phyloP scores from a whole-genome alignment of 2,113 vertebrate species.

The Cheilinus undulatus region DNA sequence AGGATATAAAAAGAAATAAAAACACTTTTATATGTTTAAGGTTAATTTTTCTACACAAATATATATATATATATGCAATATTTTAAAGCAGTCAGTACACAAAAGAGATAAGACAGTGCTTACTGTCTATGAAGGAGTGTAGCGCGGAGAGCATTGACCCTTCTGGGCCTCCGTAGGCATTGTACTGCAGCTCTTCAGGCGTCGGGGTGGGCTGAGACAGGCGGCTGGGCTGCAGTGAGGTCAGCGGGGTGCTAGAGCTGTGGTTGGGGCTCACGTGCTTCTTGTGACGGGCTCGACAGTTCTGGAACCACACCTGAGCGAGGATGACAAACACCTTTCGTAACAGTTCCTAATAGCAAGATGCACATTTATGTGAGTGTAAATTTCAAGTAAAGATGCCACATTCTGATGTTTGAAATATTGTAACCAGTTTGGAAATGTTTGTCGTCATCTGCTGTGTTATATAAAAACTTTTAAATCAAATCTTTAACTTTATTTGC shows the following conservation, averaged over 20 bases:
- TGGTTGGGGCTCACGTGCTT: constrained; percentile 94
- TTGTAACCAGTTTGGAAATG: too few species aligned
- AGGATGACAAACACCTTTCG: constrained; percentile 10
- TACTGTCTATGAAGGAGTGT: constrained; percentile 95
- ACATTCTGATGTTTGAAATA: too few species aligned
- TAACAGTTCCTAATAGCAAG: too few species aligned
- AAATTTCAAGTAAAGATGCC: too few species aligned
- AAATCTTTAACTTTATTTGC: too few species aligned
- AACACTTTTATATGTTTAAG: too few species aligned
- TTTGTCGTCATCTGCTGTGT: too few species aligned
- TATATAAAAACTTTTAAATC: too few species aligned
- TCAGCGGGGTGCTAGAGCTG: constrained; percentile 86
- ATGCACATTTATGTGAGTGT: too few species aligned
- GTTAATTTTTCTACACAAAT: too few species aligned
- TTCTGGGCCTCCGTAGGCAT: constrained; percentile 88
- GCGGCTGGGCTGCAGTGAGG: constrained; percentile 86
- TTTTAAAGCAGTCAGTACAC: too few species aligned
- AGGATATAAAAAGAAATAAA: neutral
- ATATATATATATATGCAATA: too few species aligned
- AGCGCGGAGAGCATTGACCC: constrained; percentile 91
- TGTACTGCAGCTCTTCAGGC: constrained; percentile 92
- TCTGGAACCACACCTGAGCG: constrained; percentile 96
- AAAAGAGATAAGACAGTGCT: constrained; percentile 69
- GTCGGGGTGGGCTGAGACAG: constrained; percentile 89
- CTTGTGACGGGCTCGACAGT: constrained; percentile 96